These are phyloP conservation scores for Drosophila affinis DNA, from an alignment of 2,888 invertebrate species.

Conservation along the genomic window DNA sequence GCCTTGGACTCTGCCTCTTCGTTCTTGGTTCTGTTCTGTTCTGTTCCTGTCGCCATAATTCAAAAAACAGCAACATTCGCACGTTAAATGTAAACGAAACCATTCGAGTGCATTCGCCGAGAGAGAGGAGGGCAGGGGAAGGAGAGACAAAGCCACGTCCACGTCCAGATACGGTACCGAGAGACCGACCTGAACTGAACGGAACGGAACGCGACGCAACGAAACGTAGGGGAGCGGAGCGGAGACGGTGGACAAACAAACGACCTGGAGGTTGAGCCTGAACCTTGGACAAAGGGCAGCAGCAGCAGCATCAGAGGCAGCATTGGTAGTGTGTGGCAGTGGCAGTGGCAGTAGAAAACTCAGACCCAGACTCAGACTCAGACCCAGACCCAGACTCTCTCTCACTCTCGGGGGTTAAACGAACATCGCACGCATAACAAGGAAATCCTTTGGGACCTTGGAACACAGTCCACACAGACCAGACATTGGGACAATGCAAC, in stretches of 20 bases:
- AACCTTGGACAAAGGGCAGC: constrained; percentile 71
- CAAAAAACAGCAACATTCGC: constrained; percentile 80
- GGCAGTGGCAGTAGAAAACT: constrained; percentile 33
- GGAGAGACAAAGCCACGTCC: constrained; percentile 3
- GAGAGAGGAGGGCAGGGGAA: constrained; percentile 9
- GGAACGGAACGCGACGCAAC: neutral
- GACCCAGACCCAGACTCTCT: constrained; percentile 21
- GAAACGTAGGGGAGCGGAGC: neutral
- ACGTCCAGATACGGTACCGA: constrained; percentile 17
- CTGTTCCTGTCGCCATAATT: constrained; percentile 78
- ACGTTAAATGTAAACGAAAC: constrained; percentile 79
- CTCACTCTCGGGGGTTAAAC: constrained; percentile 67
- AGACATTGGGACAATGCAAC: constrained; percentile 48
- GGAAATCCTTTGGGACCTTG: constrained; percentile 79
- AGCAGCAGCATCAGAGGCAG: constrained; percentile 3
- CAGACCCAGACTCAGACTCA: constrained; percentile 26
- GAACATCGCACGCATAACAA: constrained; percentile 77
- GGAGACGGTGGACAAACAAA: constrained; percentile 62
- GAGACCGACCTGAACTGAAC: constrained; percentile 2
- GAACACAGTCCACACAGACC: constrained; percentile 23
- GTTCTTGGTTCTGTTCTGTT: neutral
- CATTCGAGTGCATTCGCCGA: constrained; percentile 70
- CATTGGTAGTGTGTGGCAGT: constrained; percentile 4
- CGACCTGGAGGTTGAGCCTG: constrained; percentile 64
- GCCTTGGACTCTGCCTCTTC: neutral